A percentile compares a stretch with the other conserved stretches of the same genome.
These are phyloP conservation scores for Petrocephalus zakoni DNA, from an alignment of 2,113 vertebrate species.

Conservation along the genomic window DNA sequence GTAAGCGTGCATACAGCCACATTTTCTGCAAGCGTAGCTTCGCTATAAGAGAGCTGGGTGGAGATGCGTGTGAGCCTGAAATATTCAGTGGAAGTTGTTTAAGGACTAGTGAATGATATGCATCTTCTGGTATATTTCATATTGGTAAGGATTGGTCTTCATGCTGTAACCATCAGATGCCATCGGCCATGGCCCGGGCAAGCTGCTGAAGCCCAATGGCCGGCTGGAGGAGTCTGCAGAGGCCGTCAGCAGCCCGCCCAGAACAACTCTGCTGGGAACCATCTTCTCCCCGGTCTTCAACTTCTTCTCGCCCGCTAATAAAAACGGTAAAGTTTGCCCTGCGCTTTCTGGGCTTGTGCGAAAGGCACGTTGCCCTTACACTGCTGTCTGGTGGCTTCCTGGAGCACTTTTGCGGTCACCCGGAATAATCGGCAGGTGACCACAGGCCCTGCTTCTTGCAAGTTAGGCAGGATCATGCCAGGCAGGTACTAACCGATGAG, in stretches of 20 bases:
- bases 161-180: constrained; percentile 60
- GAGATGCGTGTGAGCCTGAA: not conserved
- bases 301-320: constrained; percentile 98
- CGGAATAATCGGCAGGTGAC: not conserved
- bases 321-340: constrained; percentile 73
- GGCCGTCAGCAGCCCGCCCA: constrained; percentile 74
- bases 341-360: not conserved
- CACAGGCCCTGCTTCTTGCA: not conserved
- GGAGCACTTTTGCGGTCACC: not conserved
- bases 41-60: not conserved
- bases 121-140: not conserved
- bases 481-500: not conserved
- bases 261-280: constrained; percentile 90
- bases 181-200: constrained; percentile 78
- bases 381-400: not conserved
- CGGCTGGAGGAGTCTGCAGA: constrained; percentile 77
- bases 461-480: not conserved
- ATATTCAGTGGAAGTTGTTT: not conserved
- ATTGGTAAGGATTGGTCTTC: not conserved
- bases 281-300: constrained; percentile 99
- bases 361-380: not conserved
- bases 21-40: not conserved
- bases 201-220: constrained; percentile 86
- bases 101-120: not conserved
- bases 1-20: not conserved